Base-by-base conservation (phyloP, 1,140 invertebrate genomes). In the Ostrea denselamellosa region DNA sequence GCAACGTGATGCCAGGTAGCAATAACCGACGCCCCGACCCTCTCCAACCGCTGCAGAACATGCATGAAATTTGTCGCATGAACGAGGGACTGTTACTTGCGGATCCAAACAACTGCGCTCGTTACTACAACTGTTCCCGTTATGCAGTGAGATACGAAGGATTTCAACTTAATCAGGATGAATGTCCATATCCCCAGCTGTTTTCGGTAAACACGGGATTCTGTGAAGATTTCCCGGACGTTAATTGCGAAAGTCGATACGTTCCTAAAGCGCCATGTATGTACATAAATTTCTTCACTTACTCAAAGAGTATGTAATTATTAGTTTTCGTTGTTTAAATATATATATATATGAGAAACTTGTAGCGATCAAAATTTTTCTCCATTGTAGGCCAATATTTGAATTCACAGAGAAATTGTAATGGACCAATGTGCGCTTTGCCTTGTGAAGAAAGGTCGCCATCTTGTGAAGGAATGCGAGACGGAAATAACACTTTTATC, bases 261-360 rank as follows among this genome's bases (percentile, higher is more conserved):
- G 91, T 93, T 87, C 91, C 93, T 22, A 92, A 92, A 81, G 89
- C 92, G 0, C 92, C 92, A 22, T 93, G 93, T 93, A 90, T 91
- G 92, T 91, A 85, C 65, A 81, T 58, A 25, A 25, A 51, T 85
- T 14, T 85, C 82, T 25, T 17, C 14, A 81, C 2, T 12, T 22
- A 77, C 12, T 8, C 12, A 34, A 77, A 77, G 28, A 34, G 0
- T 25, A 28, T 10, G 9, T 2, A 8, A 56, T 58, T 62, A 17
- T 62, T 62, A 44, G 34, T 44, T 44, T 44, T 2, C 34, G n/a
- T n/a, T n/a, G n/a, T n/a, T n/a, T n/a, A n/a, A n/a, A n/a, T n/a
- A n/a, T n/a, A n/a, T n/a, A n/a, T n/a, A n/a, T n/a, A n/a, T n/a
- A n/a, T n/a, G n/a, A n/a, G n/a, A n/a, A n/a, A n/a, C n/a, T 44